Base-by-base conservation (phyloP, 2,113 vertebrate species). In the Xyliphius kryptos region DNA sequence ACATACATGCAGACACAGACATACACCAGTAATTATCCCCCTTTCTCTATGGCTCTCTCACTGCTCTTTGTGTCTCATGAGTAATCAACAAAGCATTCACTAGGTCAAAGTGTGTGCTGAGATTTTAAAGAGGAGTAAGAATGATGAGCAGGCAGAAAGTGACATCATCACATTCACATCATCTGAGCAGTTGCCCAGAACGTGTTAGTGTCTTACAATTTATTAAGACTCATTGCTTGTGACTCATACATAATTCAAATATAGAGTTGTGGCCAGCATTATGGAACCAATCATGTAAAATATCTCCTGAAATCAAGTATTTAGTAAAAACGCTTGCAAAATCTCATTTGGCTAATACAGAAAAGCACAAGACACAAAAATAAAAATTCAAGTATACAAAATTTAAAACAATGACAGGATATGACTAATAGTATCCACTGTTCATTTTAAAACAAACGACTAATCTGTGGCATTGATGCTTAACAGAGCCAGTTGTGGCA, bases 121-220 rank as follows among this genome's bases (percentile, higher is more conserved):
- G 49, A 63, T 51, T 41, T 40, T 51, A 9, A 63, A 9, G 49
- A 43, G 51, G 38, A 37, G 16, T 21, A 41, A 53, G n/a, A 10
- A 17, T 63, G 37, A 53, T 22, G 61, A 20, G 52, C 19, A 15
- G 41, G 37, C 41, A 6, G 6, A 2, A 14, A 53, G 11, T 63
- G 61, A 63, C 61, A 63, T 63, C 61, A 63, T 63, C 60, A 62
- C 48, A 17, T 22, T 53, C 61, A 37, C 48, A 36, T 52, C 22
- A 62, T 36, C 60, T 48, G 41, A 62, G 51, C 48, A 52, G 48
- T 19, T 22, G 48, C 37, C 20, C 6, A 49, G 7, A 52, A 62
- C 10, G 16, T 32, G 49, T 10, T 10, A 52, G 32, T 16, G 10
- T 14, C 38, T 52, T 52, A 51, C 19, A 52, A 19, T 62, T 52